Evolutionary conservation across 2,113 vertebrate genomes (phyloP), one percentile per base, ranked within the genome.

Genomic region (Micromys minutus): DNA sequence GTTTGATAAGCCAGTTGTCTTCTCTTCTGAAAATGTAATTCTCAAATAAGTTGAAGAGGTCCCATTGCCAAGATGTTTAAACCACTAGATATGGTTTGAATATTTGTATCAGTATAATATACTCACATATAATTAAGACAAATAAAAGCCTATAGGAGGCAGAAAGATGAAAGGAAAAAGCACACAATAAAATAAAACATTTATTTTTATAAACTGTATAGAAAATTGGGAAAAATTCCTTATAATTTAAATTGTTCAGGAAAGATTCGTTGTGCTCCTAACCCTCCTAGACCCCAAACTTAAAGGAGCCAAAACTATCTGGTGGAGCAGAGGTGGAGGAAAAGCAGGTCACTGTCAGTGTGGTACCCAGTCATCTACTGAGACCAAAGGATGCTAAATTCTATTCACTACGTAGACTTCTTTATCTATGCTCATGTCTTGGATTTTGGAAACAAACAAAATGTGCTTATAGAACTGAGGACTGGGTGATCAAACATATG

Each of bases 21-120:
- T 75, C 7, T 26, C 67, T 96, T 89, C 39, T 94, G 52, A 94
- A 92, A 31, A n/a, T 69, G 61, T 84, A 61, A 57, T 96, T 97
- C 81, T 80, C 52, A 72, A 36, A 65, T 93, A 88, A 47, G 85
- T 87, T 83, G 4, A 71, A 15, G 47, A 96, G 76, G 97, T 61
- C 90, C 89, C 12, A 94, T 9, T 91, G 86, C 87, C 77, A 94
- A 92, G 93, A 93, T 95, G 47, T 86, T 89, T 74, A 87, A 95
- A 85, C 2, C 3, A 10, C 39, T 39, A 36, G 71, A 19, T 17
- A 12, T 72, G 26, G 5, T 57, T 95, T 92, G 65, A n/a, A 34
- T 8, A 17, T 76, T 63, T 87, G 94, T 87, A 61, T 45, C 65
- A 90, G 57, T 50, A 76, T 89, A 21, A 94, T 34, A n/a, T 61